Conservation (phyloP, 2,797 vertebrate species). For the Neostethus bicornis region DNA sequence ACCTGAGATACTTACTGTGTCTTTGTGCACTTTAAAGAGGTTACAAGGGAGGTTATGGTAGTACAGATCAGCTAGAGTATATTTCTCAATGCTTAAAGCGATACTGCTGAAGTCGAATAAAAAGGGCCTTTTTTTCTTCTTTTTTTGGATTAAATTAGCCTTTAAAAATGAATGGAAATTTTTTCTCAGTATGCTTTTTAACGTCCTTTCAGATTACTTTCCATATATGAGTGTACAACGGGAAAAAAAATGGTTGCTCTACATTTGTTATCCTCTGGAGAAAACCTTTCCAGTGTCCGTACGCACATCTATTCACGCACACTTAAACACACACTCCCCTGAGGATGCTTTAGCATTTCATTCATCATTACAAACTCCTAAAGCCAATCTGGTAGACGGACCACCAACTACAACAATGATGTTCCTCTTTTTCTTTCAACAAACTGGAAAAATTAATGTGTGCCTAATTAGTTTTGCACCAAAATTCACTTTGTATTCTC, state of each 20-base stretch:
- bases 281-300: conserved; percentile 26
- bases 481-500: conserved; percentile 24
- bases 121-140: conserved; percentile 11
- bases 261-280: conserved; percentile 44
- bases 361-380: conserved; percentile 44
- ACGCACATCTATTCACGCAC: conserved; percentile 4
- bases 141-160: conserved; percentile 33
- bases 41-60: conserved; percentile 41
- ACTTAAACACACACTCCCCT: conserved; percentile 26
- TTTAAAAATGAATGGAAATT: conserved; percentile 36
- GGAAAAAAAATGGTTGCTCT: conserved; percentile 43
- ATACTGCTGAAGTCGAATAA: conserved; percentile 9
- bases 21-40: conserved; percentile 42
- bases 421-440: neutral
- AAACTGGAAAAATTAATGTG: neutral
- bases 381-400: conserved; percentile 12
- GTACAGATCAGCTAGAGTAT: conserved; percentile 29
- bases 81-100: conserved; percentile 14
- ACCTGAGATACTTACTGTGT: conserved; percentile 49
- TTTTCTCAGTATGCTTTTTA: conserved; percentile 25
- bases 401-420: neutral
- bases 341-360: conserved; percentile 37
- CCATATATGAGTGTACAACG: conserved; percentile 20
- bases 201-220: conserved; percentile 25
- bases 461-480: conserved; percentile 20